phyloP scores from a whole-genome alignment of 2,113 vertebrate genomes.

The Semnornis frantzii region DNA sequence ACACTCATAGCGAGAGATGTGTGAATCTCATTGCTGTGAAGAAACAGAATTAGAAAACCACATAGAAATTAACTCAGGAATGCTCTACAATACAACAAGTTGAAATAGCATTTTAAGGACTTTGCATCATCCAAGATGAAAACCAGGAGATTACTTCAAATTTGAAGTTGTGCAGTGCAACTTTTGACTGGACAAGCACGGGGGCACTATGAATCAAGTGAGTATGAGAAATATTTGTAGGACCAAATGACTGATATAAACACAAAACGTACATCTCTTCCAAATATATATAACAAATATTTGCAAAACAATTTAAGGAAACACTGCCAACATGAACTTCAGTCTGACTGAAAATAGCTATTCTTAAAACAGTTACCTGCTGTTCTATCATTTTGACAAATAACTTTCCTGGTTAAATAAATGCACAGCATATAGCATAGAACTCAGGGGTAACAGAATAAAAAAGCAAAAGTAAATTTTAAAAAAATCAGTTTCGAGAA shows the following conservation, averaged over 20 bases:
- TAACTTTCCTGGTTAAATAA: not conserved
- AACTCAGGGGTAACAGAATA: not conserved
- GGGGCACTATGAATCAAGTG: not conserved
- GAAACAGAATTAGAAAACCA: not conserved
- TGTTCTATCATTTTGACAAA: not conserved
- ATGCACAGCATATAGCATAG: not conserved
- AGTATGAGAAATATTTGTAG: not conserved
- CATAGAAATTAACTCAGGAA: not conserved
- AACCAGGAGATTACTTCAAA: not conserved
- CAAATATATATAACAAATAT: not conserved
- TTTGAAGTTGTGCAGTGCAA: not conserved
- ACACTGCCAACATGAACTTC: not conserved
- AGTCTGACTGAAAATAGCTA: not conserved
- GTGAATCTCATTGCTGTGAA: not conserved
- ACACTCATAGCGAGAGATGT: not conserved
- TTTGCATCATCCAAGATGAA: not conserved
- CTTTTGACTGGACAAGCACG: not conserved
- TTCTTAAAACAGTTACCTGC: not conserved
- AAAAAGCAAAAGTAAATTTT: not conserved
- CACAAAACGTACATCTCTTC: not conserved
- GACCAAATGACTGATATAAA: too few relatives aligned
- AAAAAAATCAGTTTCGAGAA: not conserved
- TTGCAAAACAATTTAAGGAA: not conserved
- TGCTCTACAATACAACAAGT: not conserved
- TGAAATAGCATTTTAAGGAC: not conserved